Percentiles rank a stretch among this genome's conserved stretches.
phyloP scores from a whole-genome alignment of 2,113 vertebrate genomes.

The Glaucidium brasilianum region DNA sequence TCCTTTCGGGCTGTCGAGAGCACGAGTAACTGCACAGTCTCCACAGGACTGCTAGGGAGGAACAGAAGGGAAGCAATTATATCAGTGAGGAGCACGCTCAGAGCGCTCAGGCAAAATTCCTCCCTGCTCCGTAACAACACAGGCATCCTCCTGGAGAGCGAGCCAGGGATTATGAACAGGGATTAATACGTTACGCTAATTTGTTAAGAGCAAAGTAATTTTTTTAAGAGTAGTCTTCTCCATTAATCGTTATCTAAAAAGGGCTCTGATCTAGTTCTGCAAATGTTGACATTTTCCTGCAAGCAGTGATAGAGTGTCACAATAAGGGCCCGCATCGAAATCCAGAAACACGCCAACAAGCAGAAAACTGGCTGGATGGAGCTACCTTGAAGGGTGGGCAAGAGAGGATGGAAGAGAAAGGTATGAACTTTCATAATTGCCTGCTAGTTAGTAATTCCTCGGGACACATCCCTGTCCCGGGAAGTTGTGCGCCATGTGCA shows the following conservation, averaged over 20 bases:
- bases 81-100: accelerated
- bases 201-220: conserved; percentile 20
- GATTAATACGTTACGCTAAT: background rate
- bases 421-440: background rate
- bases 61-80: background rate
- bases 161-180: background rate
- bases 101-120: background rate
- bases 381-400: background rate
- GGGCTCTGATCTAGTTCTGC: background rate
- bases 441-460: background rate
- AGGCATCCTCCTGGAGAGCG: background rate
- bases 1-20: background rate
- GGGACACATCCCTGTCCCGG: background rate
- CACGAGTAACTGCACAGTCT: accelerated
- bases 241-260: background rate
- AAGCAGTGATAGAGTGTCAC: accelerated
- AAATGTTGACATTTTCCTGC: background rate
- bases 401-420: background rate
- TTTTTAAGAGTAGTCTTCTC: background rate
- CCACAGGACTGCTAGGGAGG: background rate
- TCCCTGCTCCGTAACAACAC: background rate
- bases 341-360: background rate
- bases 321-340: background rate
- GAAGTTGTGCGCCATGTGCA: background rate
- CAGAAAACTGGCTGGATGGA: background rate